A percentile compares a stretch with the other conserved stretches of the same genome.
Conservation (phyloP, 2,888 invertebrate genomes). For the Sarcophaga variegata region DNA sequence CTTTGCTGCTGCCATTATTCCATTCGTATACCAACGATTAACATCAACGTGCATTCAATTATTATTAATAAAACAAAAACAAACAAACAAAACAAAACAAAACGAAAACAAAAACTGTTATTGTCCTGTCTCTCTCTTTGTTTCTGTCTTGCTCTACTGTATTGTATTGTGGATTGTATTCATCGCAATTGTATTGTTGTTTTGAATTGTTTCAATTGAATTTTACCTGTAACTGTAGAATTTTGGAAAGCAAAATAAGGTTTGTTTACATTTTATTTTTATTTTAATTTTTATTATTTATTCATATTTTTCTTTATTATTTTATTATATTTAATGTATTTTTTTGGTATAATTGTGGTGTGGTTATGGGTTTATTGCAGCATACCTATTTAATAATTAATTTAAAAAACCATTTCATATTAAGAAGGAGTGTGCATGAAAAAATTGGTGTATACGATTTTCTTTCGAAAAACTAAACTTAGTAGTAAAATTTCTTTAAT, state of each 20-base stretch:
- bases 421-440: too few relatives aligned
- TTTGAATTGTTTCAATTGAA: constrained; percentile 51
- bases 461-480: too few relatives aligned
- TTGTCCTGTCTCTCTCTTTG: constrained; percentile 8
- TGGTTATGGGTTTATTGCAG: neutral
- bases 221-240: constrained; percentile 82
- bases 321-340: neutral
- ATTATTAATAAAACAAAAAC: neutral
- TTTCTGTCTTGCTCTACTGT: neutral
- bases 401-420: neutral
- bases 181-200: constrained; percentile 29
- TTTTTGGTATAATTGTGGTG: neutral
- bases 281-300: constrained; percentile 41
- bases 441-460: too few relatives aligned
- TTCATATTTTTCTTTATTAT: neutral
- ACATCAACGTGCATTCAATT: constrained; percentile 17
- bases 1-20: neutral
- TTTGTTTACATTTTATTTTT: constrained; percentile 83
- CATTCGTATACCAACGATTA: neutral
- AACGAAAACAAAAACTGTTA: neutral
- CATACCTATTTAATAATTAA: neutral
- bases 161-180: constrained; percentile 23
- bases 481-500: too few relatives aligned
- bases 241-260: constrained; percentile 93
- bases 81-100: neutral